A percentile compares a stretch with the other conserved stretches of the same genome.
phyloP scores from a whole-genome alignment of 2,797 vertebrate species.

The Menidia menidia region DNA sequence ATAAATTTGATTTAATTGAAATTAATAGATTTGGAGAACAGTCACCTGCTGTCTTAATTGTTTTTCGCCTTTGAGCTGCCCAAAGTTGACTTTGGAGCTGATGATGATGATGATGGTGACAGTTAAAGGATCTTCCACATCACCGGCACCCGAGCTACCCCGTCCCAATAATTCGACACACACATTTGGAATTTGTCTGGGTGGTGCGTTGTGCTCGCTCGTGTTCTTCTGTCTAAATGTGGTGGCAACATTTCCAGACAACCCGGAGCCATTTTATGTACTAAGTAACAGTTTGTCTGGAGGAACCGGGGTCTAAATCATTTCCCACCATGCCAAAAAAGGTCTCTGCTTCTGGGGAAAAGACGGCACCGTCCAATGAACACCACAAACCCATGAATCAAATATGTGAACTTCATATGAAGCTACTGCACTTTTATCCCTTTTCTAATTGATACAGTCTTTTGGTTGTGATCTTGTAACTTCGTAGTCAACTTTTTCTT shows the following conservation, averaged over 20 bases:
- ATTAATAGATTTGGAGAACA: neutral
- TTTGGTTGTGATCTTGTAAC: neutral
- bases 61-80: neutral
- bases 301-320: neutral
- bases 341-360: neutral
- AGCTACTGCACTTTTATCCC: no score
- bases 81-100: neutral
- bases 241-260: neutral
- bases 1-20: no score
- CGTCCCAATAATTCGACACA: neutral
- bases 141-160: neutral
- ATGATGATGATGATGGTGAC: neutral
- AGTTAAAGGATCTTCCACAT: constrained; percentile 6
- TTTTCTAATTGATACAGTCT: neutral
- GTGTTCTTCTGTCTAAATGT: neutral
- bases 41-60: neutral
- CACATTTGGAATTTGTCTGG: neutral
- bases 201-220: neutral
- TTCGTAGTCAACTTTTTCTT: neutral
- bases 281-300: neutral
- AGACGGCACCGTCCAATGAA: neutral
- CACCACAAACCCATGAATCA: neutral
- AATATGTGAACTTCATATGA: neutral
- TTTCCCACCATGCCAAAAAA: neutral
- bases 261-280: neutral